phyloP scores from a whole-genome alignment of 2,888 invertebrate species.

The Rhingia rostrata region DNA sequence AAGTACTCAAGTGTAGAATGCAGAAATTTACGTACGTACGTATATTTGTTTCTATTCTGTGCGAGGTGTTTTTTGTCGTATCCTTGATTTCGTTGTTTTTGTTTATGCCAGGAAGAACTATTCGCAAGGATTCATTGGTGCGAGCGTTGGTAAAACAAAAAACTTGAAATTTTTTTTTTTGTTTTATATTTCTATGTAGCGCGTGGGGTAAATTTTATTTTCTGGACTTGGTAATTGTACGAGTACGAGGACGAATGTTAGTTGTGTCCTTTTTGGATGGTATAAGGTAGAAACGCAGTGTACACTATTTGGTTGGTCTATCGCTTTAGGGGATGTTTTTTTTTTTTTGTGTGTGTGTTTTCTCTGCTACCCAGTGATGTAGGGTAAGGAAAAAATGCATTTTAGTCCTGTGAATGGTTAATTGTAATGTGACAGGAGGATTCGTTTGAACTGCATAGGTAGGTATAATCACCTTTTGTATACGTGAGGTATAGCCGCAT shows the following conservation, averaged over 20 bases:
- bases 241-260: neutral
- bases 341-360: neutral
- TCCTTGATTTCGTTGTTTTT: conserved; percentile 5
- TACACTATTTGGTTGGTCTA: conserved; percentile 27
- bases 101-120: conserved; percentile 16
- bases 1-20: conserved; percentile 4
- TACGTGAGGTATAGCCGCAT: no score
- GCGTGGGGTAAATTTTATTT: neutral
- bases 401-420: neutral
- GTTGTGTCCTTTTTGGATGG: conserved; percentile 4
- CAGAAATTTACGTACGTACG: neutral
- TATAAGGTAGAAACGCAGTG: conserved; percentile 10
- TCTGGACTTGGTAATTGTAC: neutral
- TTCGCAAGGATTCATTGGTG: neutral
- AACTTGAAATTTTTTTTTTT: neutral
- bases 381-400: conserved; percentile 1
- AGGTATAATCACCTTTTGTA: no score
- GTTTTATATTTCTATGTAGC: neutral
- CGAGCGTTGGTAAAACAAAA: neutral
- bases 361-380: neutral
- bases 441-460: no score
- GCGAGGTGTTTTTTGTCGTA: neutral
- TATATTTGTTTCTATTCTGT: conserved; percentile 14
- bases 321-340: conserved; percentile 8
- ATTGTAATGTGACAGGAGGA: no score